Percentiles rank a stretch among this genome's conserved stretches.
phyloP scores from a whole-genome alignment of 2,113 vertebrate species.

The Rhinopomastus cyanomelas region DNA sequence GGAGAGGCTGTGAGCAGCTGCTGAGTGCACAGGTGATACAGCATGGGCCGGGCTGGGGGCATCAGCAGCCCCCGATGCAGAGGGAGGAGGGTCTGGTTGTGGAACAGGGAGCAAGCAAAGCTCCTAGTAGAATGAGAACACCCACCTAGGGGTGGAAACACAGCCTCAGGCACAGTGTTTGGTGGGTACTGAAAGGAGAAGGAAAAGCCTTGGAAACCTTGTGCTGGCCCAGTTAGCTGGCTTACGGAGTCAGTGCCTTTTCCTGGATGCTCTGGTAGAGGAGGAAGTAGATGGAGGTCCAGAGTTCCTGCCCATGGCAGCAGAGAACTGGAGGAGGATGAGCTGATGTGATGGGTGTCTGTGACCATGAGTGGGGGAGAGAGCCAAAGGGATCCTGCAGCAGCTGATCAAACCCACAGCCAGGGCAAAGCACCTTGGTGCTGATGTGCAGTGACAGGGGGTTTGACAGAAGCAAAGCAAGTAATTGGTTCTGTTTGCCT shows the following conservation, averaged over 20 bases:
- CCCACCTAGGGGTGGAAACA: neutral
- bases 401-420: neutral
- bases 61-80: rapidly evolving
- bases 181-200: neutral
- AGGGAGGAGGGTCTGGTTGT: rapidly evolving
- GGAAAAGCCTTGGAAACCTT: no score
- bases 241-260: rapidly evolving
- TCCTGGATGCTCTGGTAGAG: neutral
- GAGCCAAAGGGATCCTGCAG: neutral
- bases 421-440: rapidly evolving
- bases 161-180: rapidly evolving
- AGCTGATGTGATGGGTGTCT: no score
- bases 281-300: neutral
- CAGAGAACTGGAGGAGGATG: neutral
- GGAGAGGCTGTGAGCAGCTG: neutral
- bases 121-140: neutral
- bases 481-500: neutral
- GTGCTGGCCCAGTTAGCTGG: neutral
- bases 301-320: neutral
- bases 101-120: neutral
- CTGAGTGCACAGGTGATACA: neutral
- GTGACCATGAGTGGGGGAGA: rapidly evolving
- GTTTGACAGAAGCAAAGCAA: neutral
- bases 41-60: neutral
- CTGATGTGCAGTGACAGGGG: rapidly evolving